Evolutionary conservation across 30 jellyfish, hydroid and myxozoan genomes (phyloP), one percentile per base, ranked within the genome.

Genomic region (Mastigias papua): DNA sequence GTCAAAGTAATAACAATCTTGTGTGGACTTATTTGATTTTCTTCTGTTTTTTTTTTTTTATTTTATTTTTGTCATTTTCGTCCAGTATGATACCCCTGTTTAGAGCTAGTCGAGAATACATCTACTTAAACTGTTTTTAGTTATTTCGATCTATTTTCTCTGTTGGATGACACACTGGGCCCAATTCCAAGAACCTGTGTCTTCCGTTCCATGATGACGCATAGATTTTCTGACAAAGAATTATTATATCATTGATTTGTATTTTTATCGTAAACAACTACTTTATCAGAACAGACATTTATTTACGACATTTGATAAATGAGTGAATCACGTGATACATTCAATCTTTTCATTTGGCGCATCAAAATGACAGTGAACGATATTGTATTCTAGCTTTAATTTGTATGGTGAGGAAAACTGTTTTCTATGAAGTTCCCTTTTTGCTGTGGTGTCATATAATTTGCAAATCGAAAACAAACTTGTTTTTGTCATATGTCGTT

Each of bases 401-500:
- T 72, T 72, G 83, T 34, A 72, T 27, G 80, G 25, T 21, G 35
- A 54, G 57, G 88, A 78, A 77, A 77, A 77, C 77, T 17, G 78
- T 77, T 57, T 51, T 42, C 88, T 51, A 77, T 77, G 69, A 28
- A 34, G 17, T 54, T 5, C 34, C 67, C 57, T 54, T 77, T 48
- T 63, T 50, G 35, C 65, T 57, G 60, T 17, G 21, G 8, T 60
- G 88, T 35, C 77, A 72, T 1, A 72, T 72, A 60, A 34, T 72
- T 72, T 20, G 37, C 68, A 35, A 17, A 42, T 63, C 74, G 21
- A 63, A 63, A 22, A 22, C 74, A 26, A 63, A 42, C n/a, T 26
- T 26, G 35, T 63, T 63, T 25, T 27, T n/a, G 74, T 25, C 2
- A 25, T 27, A 4, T 27, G 5, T 63, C 26, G 2, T 9, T 63